Evolutionary conservation across 2,888 invertebrate genomes (phyloP), one percentile per base, ranked within the genome.

Genomic region (Siphlonurus alternatus): DNA sequence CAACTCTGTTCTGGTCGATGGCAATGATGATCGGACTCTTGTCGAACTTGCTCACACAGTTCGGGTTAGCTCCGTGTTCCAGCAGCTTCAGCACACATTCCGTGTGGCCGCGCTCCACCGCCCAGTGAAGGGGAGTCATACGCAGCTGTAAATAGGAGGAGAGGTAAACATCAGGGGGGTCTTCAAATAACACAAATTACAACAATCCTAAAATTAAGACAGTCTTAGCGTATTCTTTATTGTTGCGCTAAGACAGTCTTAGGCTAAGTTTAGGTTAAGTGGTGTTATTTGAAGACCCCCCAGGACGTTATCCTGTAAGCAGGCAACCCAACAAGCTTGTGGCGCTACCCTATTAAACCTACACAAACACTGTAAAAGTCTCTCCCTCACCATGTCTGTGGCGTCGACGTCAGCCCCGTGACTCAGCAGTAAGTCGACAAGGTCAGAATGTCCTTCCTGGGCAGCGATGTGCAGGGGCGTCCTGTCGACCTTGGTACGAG

Each of bases 41-140:
- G 54, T 83, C 82, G 73, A 89, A 89, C 76, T 89, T 90, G 70
- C 88, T 89, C 61, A 79, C 73, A 67, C 81, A 74, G 61, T 77
- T 77, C 7, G 84, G 80, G 74, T 88, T 84, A 0, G 93, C 92
- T 63, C 91, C 89, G 71, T 83, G 78, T 65, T 83, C 81, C 61
- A 95, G 75, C 68, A 96, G 78, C 67, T 83, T 74, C 63, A 83
- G 80, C 59, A 87, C 88, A 61, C 87, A 81, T 66, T 81, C 79
- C 23, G 80, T 75, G 76, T 92, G 88, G 1, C 87, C 86, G 71
- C 88, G 85, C 76, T 91, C 89, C 56, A 88, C 88, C 3, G 95
- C 93, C 95, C 95, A 95, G 78, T 96, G 95, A 65, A 96, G 79
- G 53, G 95, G 92, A 56, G 94, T 94, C 94, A 91, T 91, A 71